phyloP scores from a whole-genome alignment of 2,113 vertebrate species.

The Phyllostomus discolor region DNA sequence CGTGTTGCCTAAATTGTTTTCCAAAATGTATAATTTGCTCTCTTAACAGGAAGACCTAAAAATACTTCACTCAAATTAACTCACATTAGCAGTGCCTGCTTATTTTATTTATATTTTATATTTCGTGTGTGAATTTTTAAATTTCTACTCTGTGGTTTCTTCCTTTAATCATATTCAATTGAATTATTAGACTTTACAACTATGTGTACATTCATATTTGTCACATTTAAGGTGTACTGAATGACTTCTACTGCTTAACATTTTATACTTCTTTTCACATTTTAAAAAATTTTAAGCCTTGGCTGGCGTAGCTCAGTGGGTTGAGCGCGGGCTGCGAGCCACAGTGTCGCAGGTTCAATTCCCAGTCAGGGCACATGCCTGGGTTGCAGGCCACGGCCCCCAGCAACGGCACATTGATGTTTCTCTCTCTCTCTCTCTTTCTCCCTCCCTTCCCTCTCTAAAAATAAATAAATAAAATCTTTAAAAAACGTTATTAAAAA shows the following conservation, averaged over 20 bases:
- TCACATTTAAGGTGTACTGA: neutral
- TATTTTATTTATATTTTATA: constrained; percentile 7
- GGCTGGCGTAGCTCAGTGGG: too few species aligned
- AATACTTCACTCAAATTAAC: neutral
- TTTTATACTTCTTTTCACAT: too few species aligned
- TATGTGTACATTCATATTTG: neutral
- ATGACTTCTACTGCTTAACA: neutral
- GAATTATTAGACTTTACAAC: neutral
- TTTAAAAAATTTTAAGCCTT: too few species aligned
- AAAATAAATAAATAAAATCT: too few species aligned
- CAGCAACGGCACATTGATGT: too few species aligned
- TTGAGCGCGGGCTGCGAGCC: too few species aligned
- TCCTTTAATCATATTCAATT: neutral
- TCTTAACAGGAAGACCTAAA: neutral
- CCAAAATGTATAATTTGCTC: neutral
- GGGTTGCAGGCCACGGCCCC: too few species aligned
- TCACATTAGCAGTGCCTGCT: neutral
- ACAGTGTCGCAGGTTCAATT: too few species aligned
- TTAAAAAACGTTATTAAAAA: too few species aligned
- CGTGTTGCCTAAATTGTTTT: neutral
- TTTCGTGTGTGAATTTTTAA: neutral
- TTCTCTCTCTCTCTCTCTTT: too few species aligned
- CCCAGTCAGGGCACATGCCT: too few species aligned
- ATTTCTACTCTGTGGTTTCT: neutral
- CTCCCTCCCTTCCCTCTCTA: too few species aligned